Base-by-base conservation (phyloP, 2,888 invertebrate species). In the Clitarchus hookeri region DNA sequence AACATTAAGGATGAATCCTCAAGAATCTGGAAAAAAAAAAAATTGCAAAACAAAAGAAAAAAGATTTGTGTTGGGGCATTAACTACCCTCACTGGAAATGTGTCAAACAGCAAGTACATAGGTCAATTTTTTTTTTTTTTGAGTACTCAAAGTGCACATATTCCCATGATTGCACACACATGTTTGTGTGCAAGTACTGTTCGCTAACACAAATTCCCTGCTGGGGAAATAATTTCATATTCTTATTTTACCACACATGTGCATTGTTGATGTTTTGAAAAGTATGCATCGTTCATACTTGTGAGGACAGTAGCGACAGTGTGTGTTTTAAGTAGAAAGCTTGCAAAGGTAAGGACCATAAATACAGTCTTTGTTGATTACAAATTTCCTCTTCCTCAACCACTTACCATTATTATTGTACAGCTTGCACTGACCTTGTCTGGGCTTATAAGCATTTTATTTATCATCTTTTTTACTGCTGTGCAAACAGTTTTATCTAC, bases 401-500 rank as follows among this genome's bases (percentile, higher is more conserved):
- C 65, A n/a, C n/a, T 65, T 65, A 65, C 65, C 65, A 65, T 23
- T 65, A n/a, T 65, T 65, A n/a, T 8, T 65, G 23, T 65, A n/a
- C 16, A n/a, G 65, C 16, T 23, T 65, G 65, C 65, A 65, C 65
- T 65, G 65, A 65, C 65, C 65, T 65, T 65, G 65, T 65, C 16
- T 65, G 65, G 65, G 65, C 65, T 65, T 65, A 65, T 65, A 65
- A 65, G 65, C 8, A 65, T n/a, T 65, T 65, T 65, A 65, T 19
- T 65, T 65, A 65, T 65, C 65, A 65, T 19, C 65, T 65, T 65
- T n/a, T 65, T 65, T 65, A 65, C 65, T 65, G 65, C 65, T 65
- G 65, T 65, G 65, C n/a, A 65, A 65, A 65, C 65, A 65, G 65
- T 65, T 65, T 65, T 65, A 65, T 65, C 65, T 65, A n/a, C 65